These are phyloP conservation scores for Corydoras sp. DNA, from an alignment of 2,113 vertebrate species.

Conservation along the genomic window DNA sequence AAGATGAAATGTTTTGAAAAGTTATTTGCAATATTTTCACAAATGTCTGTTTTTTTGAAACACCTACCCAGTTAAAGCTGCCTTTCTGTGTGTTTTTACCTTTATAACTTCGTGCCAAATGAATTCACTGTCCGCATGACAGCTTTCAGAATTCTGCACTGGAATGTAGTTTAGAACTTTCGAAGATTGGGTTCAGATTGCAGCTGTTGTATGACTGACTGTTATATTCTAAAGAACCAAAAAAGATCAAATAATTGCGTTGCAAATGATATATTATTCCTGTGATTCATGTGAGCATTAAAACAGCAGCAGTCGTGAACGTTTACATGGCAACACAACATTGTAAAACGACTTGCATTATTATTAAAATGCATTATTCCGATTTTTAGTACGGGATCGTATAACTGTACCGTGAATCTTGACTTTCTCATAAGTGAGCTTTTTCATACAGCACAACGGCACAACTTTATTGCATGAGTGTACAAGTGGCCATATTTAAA, in stretches of 20 bases:
- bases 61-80: constrained; percentile 4
- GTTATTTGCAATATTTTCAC: neutral
- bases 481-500: neutral
- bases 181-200: neutral
- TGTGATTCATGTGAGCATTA: constrained; percentile 26
- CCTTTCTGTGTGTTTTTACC: constrained; percentile 5
- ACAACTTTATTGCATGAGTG: neutral
- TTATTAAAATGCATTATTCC: neutral
- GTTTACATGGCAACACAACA: constrained; percentile 34
- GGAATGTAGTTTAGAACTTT: constrained; percentile 19
- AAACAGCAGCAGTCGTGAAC: constrained; percentile 32
- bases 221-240: neutral
- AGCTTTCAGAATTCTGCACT: constrained; percentile 7
- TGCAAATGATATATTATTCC: constrained; percentile 21
- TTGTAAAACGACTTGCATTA: constrained; percentile 15
- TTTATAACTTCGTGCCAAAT: constrained; percentile 8
- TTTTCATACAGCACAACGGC: too few species aligned
- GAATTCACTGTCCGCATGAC: neutral
- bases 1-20: constrained; percentile 9
- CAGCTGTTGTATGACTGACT: constrained; percentile 4
- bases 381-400: neutral
- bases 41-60: neutral
- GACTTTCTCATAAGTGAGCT: too few species aligned
- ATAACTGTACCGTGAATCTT: constrained; percentile 14
- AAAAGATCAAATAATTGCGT: neutral